Evolutionary conservation across 2,888 invertebrate genomes (phyloP).

Genomic region (Drosophila subsilvestris): DNA sequence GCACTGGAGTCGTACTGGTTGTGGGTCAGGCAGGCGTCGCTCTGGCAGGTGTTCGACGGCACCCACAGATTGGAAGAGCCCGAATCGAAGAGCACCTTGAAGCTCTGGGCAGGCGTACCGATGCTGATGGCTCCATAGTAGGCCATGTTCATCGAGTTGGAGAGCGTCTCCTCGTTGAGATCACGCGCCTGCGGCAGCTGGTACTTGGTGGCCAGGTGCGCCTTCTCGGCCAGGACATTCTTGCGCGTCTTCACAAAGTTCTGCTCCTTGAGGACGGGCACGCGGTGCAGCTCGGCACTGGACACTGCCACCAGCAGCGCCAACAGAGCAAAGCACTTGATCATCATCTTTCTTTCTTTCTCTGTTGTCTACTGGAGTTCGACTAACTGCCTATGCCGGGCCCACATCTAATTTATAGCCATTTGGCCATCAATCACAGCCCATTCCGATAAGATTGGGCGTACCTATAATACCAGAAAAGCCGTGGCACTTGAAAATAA

Average conservation of each 20-base stretch:
- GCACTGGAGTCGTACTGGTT: slow-evolving; percentile 95
- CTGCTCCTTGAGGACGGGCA: slow-evolving; percentile 68
- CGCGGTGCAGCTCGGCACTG: slow-evolving; percentile 68
- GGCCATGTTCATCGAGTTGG: slow-evolving; percentile 96
- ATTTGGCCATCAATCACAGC: slow-evolving; percentile 33
- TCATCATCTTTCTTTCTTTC: slow-evolving; percentile 42
- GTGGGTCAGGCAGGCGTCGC: slow-evolving; percentile 96
- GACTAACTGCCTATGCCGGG: slow-evolving; percentile 49
- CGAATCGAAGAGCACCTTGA: slow-evolving; percentile 98
- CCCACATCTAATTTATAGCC: slow-evolving; percentile 36
- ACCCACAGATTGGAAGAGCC: slow-evolving; percentile 99
- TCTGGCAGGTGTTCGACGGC: slow-evolving; percentile 96
- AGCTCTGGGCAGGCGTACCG: slow-evolving; percentile 95
- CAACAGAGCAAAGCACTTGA: slow-evolving; percentile 54
- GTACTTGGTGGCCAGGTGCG: slow-evolving; percentile 63
- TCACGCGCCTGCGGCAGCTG: slow-evolving; percentile 46
- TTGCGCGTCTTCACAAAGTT: slow-evolving; percentile 67
- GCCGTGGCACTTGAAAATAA: slow-evolving; percentile 1
- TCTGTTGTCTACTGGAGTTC: slow-evolving; percentile 58
- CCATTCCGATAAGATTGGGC: slow-evolving; percentile 27
- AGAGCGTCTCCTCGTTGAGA: slow-evolving; percentile 84
- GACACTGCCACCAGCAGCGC: slow-evolving; percentile 67
- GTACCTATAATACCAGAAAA: not conserved
- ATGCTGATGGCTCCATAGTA: slow-evolving; percentile 97
- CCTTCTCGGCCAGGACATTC: slow-evolving; percentile 60